A percentile compares a stretch with the other conserved stretches of the same genome.
Conservation (phyloP, 2,113 vertebrate species). For the Clarias macrocephalus region DNA sequence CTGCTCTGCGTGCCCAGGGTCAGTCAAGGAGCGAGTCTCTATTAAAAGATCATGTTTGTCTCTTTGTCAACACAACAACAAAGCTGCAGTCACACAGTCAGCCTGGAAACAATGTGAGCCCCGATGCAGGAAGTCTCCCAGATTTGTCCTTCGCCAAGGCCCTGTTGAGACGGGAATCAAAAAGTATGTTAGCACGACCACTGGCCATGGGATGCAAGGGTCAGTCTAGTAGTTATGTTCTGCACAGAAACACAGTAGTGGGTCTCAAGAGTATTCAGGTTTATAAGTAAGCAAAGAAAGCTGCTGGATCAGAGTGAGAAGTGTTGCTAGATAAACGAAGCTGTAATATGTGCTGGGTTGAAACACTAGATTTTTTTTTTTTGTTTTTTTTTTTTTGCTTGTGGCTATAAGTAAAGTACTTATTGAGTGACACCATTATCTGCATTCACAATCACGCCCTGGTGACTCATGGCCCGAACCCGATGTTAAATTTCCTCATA, state of each 20-base stretch:
- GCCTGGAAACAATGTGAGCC: constrained; percentile 47
- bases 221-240: not conserved
- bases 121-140: constrained; percentile 44
- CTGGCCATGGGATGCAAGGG: not conserved
- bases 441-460: constrained; percentile 42
- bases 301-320: not conserved
- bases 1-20: not conserved
- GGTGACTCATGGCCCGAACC: constrained; percentile 42
- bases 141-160: constrained; percentile 3
- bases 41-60: not conserved
- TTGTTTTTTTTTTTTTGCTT: not conserved
- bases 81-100: constrained; percentile 24
- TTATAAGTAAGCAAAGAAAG: not conserved
- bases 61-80: not conserved
- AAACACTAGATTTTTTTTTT: not conserved
- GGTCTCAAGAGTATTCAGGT: not conserved
- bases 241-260: not conserved
- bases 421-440: not conserved
- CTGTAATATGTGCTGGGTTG: not conserved
- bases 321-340: not conserved
- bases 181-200: not conserved
- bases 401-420: not conserved
- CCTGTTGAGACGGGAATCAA: not conserved
- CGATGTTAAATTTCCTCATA: constrained; percentile 7
- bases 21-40: not conserved